Evolutionary conservation across 2,888 invertebrate species (phyloP).

Genomic region (Melipona bicolor): DNA sequence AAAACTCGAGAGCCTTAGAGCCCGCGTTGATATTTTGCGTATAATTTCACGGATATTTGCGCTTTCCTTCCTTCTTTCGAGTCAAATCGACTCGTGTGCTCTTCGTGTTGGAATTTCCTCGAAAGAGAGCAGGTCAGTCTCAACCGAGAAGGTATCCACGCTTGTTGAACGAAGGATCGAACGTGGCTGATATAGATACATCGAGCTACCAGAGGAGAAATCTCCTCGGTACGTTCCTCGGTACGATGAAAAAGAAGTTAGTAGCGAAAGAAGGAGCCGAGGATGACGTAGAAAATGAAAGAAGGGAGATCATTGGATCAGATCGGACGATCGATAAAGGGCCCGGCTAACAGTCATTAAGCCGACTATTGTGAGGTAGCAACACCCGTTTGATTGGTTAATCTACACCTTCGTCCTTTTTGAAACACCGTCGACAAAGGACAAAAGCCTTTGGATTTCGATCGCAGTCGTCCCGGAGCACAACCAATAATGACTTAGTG

Average conservation of each 20-base stretch:
- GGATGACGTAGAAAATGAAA: slow-evolving; percentile 66
- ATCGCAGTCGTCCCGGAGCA: slow-evolving; percentile 10
- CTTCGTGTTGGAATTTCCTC: not conserved
- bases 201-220: slow-evolving; percentile 50
- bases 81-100: no score
- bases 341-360: slow-evolving; percentile 78
- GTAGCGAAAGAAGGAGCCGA: slow-evolving; percentile 53
- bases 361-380: slow-evolving; percentile 79
- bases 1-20: not conserved
- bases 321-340: slow-evolving; percentile 70
- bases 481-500: slow-evolving; percentile 20
- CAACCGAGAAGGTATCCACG: not conserved
- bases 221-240: slow-evolving; percentile 27
- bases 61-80: not conserved
- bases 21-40: not conserved
- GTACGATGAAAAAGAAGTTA: slow-evolving; percentile 53
- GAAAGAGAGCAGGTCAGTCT: not conserved
- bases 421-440: slow-evolving; percentile 35
- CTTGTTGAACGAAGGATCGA: not conserved
- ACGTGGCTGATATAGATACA: slow-evolving; percentile 30
- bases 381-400: slow-evolving; percentile 81
- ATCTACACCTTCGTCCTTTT: slow-evolving; percentile 71
- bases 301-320: slow-evolving; percentile 67
- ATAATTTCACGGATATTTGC: not conserved
- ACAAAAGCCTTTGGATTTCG: slow-evolving; percentile 40